Evolutionary conservation across 2,113 vertebrate species (phyloP).

Genomic region (Vicugna pacos): DNA sequence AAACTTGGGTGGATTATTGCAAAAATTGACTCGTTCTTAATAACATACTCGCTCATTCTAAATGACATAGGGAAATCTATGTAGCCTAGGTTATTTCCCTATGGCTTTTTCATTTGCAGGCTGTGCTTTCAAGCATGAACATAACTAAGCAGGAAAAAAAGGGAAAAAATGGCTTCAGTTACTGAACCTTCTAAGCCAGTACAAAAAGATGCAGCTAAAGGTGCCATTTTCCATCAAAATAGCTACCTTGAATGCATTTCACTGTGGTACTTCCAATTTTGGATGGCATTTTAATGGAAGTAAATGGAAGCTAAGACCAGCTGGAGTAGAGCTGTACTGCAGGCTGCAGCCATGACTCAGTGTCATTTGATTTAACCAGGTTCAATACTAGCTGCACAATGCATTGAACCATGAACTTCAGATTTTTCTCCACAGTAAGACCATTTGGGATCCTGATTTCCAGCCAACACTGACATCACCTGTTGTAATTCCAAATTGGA

Average conservation of each 20-base stretch:
- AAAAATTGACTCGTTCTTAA: conserved; percentile 42
- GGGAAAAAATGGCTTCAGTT: neutral
- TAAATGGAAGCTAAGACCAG: conserved; percentile 58
- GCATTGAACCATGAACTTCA: neutral
- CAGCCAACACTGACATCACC: neutral
- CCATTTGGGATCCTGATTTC: conserved; percentile 8
- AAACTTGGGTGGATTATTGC: conserved; percentile 40
- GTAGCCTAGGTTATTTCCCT: conserved; percentile 27
- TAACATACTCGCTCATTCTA: conserved; percentile 39
- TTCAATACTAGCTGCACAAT: neutral
- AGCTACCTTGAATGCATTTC: conserved; percentile 53
- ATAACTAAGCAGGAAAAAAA: neutral
- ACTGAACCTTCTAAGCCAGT: neutral
- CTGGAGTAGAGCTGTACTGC: neutral
- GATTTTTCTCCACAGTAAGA: conserved; percentile 50
- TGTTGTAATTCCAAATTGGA: conserved; percentile 52
- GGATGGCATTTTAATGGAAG: conserved; percentile 57
- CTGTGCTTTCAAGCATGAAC: conserved; percentile 48
- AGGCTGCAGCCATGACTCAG: neutral
- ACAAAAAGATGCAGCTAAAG: conserved; percentile 55
- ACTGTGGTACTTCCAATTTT: conserved; percentile 43
- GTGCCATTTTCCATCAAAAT: conserved; percentile 66
- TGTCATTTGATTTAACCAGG: conserved; percentile 57
- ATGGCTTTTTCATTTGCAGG: conserved; percentile 5
- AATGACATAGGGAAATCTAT: conserved; percentile 45